Conservation (phyloP, 1,140 invertebrate genomes). For the Achroia grisella region DNA sequence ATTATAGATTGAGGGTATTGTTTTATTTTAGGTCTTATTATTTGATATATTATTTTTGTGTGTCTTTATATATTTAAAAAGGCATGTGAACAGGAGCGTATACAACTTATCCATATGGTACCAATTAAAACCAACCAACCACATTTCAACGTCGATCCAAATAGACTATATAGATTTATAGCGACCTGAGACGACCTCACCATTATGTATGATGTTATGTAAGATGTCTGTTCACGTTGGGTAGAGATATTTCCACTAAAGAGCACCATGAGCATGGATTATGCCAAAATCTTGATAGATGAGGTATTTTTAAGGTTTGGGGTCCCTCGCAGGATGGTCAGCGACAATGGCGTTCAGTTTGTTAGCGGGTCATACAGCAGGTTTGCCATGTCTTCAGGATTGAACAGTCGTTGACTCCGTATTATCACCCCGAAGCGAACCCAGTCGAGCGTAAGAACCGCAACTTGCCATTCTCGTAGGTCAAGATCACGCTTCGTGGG, state of each 20-base stretch:
- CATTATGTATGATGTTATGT: too few species aligned
- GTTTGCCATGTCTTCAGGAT: neutral
- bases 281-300: neutral
- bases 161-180: too few species aligned
- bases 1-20: too few species aligned
- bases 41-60: too few species aligned
- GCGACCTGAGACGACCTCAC: too few species aligned
- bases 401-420: neutral
- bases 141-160: too few species aligned
- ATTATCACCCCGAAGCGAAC: neutral
- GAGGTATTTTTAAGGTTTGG: conserved; percentile 8
- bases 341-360: conserved; percentile 7
- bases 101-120: too few species aligned
- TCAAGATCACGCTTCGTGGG: conserved; percentile 38
- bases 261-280: neutral
- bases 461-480: conserved; percentile 43
- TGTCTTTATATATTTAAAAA: too few species aligned
- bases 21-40: too few species aligned
- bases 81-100: too few species aligned
- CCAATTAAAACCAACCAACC: too few species aligned
- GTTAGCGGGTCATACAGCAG: conserved; percentile 4
- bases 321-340: neutral
- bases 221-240: conserved; percentile 7
- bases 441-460: conserved; percentile 52
- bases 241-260: conserved; percentile 7